Base-by-base conservation (phyloP, 2,888 invertebrate genomes). In the Tenthredo livida region DNA sequence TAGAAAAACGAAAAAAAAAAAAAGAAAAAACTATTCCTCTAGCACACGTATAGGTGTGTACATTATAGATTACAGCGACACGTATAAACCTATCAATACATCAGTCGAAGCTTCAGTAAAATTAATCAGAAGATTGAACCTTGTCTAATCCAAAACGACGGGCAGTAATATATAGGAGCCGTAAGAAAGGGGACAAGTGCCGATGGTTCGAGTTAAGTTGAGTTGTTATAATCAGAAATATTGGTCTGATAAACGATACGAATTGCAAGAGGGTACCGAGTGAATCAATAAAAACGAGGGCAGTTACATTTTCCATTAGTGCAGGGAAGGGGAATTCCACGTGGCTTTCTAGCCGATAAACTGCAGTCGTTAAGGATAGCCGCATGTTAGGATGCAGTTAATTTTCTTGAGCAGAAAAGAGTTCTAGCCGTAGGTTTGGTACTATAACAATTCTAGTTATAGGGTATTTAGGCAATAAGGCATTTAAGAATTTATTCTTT, bases 381-480 rank as follows among this genome's bases (percentile, higher is more conserved):
- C 50, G 77, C 29, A 77, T 72, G 4, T 17, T 47, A 54, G 29
- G 40, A 80, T 61, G 58, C 12, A 58, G 58, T 80, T 80, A 80
- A 80, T 80, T 40, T 80, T 61, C 58, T 61, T n/a, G 25, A 6
- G 58, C 21, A 61, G 58, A 58, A 80, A 80, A 61, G 58, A 80
- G 61, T 80, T 58, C 58, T 21, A 17, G 50, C 15, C 50, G 29
- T 25, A 77, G 37, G 6, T 61, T 58, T 40, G 37, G 21, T 40
- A 21, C 33, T 21, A 61, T 61, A 29, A 58, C 37, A 50, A 12
- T 29, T 33, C 37, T 54, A 61, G 80, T 80, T 80, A 54, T 54
- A 37, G 40, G 80, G 80, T 61, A 80, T 80, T 80, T 80, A 80
- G 80, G 80, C 58, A 80, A 80, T 61, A 80, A 40, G 61, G 58